Evolutionary conservation across 1,140 invertebrate genomes (phyloP).

Genomic region (Euglossa dilemma): DNA sequence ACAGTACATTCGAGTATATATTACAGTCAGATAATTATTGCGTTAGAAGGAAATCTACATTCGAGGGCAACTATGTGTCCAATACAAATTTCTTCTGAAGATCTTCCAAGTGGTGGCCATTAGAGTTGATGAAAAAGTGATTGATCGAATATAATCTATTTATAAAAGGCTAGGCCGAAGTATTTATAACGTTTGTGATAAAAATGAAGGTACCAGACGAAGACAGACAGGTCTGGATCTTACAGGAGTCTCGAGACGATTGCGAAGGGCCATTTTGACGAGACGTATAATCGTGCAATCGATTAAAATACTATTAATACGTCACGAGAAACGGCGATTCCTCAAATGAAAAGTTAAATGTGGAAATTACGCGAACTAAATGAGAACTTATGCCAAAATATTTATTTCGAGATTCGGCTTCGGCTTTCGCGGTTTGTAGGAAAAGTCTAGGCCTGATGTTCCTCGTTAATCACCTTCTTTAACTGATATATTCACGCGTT

Average conservation of each 20-base stretch:
- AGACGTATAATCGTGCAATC: constrained; percentile 15
- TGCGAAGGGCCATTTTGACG: background rate
- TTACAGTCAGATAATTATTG: too few species aligned
- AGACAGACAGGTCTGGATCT: background rate
- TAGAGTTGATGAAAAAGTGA: too few species aligned
- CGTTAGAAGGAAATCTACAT: too few species aligned
- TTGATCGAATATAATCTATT: too few species aligned
- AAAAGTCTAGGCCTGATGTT: background rate
- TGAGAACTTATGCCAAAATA: constrained; percentile 51
- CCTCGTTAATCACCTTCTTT: background rate
- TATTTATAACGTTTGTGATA: too few species aligned
- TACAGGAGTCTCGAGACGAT: background rate
- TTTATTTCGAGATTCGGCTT: constrained; percentile 52
- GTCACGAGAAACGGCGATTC: background rate
- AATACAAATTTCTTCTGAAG: too few species aligned
- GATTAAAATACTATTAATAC: constrained; percentile 33
- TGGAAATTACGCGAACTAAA: constrained; percentile 49
- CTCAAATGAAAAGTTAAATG: constrained; percentile 54
- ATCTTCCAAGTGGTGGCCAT: too few species aligned
- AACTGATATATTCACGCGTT: background rate
- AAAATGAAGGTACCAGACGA: too few species aligned
- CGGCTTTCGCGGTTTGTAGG: constrained; percentile 13
- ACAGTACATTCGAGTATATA: too few species aligned
- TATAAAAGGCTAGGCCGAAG: too few species aligned
- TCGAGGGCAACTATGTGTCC: too few species aligned